Evolutionary conservation across 2,888 invertebrate genomes (phyloP), one percentile per base, ranked within the genome.

Genomic region (Flabesymbios commensalis): DNA sequence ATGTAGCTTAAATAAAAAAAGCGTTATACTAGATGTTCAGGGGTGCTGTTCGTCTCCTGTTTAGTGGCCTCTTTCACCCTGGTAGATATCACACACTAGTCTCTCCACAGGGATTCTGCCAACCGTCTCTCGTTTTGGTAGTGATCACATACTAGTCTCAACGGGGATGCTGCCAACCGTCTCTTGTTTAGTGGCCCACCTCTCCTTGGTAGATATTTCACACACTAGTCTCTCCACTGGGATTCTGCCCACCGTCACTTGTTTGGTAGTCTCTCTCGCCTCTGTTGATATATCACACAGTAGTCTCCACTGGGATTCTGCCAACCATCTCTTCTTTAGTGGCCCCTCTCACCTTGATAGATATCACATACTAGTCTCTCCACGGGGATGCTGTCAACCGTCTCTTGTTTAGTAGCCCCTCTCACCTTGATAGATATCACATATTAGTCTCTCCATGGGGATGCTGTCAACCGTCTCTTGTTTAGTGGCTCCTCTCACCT

Each of bases 321-420:
- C 75, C 76, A 2, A 76, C 66, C 24, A 73, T 74, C 14, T 73
- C 74, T n/a, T n/a, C n/a, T n/a, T n/a, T n/a, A n/a, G n/a, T n/a
- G n/a, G n/a, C n/a, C n/a, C n/a, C 29, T 36, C 19, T 52, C 33
- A 57, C 48, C 53, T 29, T 75, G 71, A 42, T 72, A 71, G 26
- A 76, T 74, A 58, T 74, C 75, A 32, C 69, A 71, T 28, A 77
- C 62, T 5, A 77, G 70, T 63, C 70, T 70, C 43, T 76, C 75
- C 24, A 77, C 70, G 22, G 75, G 72, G 24, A 75, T 70, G 43
- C 70, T 68, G 1, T 74, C 76, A 2, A 76, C 66, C 24, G 74
- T 74, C 14, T 73, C 74, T 28, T 72, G n/a, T n/a, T n/a, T n/a
- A n/a, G n/a, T n/a, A n/a, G n/a, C n/a, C n/a, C n/a, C 29, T 36